A percentile compares a stretch with the other conserved stretches of the same genome.
Evolutionary conservation across 2,888 invertebrate genomes (phyloP).

Genomic region (Ceraclea dissimilis): DNA sequence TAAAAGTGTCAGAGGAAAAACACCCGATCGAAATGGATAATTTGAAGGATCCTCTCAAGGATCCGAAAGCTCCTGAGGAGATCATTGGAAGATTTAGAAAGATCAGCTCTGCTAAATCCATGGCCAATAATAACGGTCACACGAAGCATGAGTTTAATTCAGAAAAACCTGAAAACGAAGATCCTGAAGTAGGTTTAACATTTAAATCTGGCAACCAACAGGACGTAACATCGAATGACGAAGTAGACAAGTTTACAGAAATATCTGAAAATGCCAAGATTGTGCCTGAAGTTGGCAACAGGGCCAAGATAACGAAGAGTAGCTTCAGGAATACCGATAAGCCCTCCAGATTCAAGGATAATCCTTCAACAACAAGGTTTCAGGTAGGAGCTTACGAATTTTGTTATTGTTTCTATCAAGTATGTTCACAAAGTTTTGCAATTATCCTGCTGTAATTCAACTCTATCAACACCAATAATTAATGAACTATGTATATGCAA

Average conservation of each 20-base stretch:
- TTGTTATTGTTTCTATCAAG: no score
- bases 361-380: conserved; percentile 53
- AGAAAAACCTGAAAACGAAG: conserved; percentile 32
- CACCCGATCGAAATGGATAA: conserved; percentile 21
- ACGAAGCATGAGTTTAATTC: conserved; percentile 35
- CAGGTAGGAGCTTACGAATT: no score
- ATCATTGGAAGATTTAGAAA: conserved; percentile 47
- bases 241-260: conserved; percentile 33
- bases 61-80: conserved; percentile 12
- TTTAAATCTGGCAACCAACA: conserved; percentile 34
- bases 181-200: conserved; percentile 39
- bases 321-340: conserved; percentile 57
- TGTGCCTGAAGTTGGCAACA: conserved; percentile 31
- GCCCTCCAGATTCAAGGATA: conserved; percentile 54
- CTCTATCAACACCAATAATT: no score
- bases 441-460: no score
- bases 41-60: conserved; percentile 6
- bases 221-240: conserved; percentile 28
- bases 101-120: conserved; percentile 48
- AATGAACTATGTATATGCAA: no score
- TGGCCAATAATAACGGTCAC: conserved; percentile 47
- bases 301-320: conserved; percentile 42
- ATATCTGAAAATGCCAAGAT: conserved; percentile 32
- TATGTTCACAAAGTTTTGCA: no score
- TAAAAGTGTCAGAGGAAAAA: conserved; percentile 12